Conservation (phyloP, 2,113 vertebrate species). For the Catagonus wagneri region DNA sequence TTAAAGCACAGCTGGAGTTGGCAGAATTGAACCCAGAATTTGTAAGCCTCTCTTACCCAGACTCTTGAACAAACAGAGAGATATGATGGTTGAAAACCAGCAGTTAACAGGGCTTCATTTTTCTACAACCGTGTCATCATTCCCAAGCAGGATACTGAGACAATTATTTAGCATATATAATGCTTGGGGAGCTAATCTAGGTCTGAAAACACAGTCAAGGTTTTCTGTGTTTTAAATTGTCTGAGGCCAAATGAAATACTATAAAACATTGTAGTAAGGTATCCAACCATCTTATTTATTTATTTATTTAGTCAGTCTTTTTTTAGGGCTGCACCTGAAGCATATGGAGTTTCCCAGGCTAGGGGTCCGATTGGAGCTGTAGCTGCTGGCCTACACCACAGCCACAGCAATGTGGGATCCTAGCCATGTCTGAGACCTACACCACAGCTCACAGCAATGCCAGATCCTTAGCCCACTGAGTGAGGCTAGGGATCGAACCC, state of each 20-base stretch:
- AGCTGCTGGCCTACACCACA: too few species aligned
- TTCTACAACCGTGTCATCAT: not conserved
- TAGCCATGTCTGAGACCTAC: too few species aligned
- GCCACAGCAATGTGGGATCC: too few species aligned
- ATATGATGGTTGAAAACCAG: slow-evolving; percentile 26
- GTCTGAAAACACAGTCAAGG: not conserved
- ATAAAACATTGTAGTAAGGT: not conserved
- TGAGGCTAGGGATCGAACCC: too few species aligned
- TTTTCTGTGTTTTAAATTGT: slow-evolving; percentile 30
- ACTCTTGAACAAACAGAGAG: not conserved
- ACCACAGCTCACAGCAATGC: too few species aligned
- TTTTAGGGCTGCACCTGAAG: too few species aligned
- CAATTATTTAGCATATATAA: slow-evolving; percentile 30
- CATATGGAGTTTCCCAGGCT: too few species aligned
- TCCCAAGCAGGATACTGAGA: not conserved
- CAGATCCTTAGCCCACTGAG: too few species aligned
- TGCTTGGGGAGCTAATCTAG: not conserved
- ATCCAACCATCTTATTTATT: not conserved
- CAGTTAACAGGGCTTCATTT: not conserved
- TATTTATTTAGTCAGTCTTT: too few species aligned
- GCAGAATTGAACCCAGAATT: slow-evolving; percentile 12
- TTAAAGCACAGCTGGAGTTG: slow-evolving; percentile 46
- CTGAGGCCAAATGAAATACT: not conserved
- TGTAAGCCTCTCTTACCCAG: not conserved
- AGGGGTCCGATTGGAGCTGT: too few species aligned